Conservation (phyloP, 2,113 vertebrate genomes). For the Austrofundulus limnaeus region DNA sequence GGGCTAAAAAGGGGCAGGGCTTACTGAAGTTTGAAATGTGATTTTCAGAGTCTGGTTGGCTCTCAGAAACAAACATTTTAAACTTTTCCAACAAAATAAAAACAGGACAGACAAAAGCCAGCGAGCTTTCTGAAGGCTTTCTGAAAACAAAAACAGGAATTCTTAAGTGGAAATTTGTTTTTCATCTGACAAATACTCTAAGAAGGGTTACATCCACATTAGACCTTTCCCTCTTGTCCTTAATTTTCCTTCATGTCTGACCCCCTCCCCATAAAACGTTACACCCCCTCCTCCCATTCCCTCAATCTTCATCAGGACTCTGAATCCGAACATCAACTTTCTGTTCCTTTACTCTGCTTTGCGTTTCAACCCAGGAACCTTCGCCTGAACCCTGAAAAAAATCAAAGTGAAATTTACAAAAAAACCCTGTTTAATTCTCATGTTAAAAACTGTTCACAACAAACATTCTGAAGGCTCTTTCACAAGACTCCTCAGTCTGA, state of each 20-base stretch:
- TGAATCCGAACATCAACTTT: slow-evolving; percentile 35
- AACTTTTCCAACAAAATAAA: slow-evolving; percentile 22
- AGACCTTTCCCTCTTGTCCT: slow-evolving; percentile 24
- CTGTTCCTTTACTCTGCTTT: slow-evolving; percentile 85
- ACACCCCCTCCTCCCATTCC: background rate
- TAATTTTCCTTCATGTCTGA: slow-evolving; percentile 28
- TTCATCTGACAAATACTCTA: slow-evolving; percentile 83
- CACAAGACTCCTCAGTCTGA: background rate
- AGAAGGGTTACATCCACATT: slow-evolving; percentile 71
- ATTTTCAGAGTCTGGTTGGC: slow-evolving; percentile 5
- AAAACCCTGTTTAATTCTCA: background rate
- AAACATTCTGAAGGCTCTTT: too few species aligned
- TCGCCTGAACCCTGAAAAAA: slow-evolving; percentile 88
- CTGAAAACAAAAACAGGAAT: slow-evolving; percentile 81
- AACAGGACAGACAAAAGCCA: background rate
- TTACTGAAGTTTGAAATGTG: slow-evolving; percentile 61
- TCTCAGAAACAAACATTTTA: slow-evolving; percentile 78
- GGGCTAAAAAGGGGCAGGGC: slow-evolving; percentile 61
- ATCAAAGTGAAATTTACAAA: background rate
- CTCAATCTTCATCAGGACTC: slow-evolving; percentile 46
- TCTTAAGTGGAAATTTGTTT: slow-evolving; percentile 72
- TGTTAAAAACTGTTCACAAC: too few species aligned
- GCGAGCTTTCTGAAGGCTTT: slow-evolving; percentile 73
- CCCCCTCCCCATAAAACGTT: too few species aligned
- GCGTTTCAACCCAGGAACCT: slow-evolving; percentile 93